Evolutionary conservation across 2,888 invertebrate species (phyloP), one percentile per base, ranked within the genome.

Genomic region (Pemphredon lugubris): DNA sequence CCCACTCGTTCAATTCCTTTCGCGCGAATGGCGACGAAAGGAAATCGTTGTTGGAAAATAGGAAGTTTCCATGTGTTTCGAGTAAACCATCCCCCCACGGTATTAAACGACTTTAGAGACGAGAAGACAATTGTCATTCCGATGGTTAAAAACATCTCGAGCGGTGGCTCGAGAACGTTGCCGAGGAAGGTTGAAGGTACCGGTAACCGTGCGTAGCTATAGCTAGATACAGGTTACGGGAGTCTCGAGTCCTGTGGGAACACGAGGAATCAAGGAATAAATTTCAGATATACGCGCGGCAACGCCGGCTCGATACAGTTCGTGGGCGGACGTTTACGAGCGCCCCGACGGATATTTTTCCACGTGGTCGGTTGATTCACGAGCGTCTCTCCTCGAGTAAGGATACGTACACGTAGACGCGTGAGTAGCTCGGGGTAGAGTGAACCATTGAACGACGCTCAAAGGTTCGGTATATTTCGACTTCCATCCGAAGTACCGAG

Each of bases 271-370:
- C 68, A 18, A 48, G 48, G 65, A 77, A 75, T 75, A 78, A 75
- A 73, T 72, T 77, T 58, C 63, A 59, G 40, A 75, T 66, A 73
- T 57, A 57, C 37, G 26, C 42, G 51, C 4, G 14, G 5, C 34
- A 40, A 42, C 21, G 30, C 30, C n/a, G n/a, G 51, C 6, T 11
- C 75, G 63, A 66, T 68, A 54, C 67, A 34, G 64, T 48, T 48
- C 64, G 58, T 45, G 39, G 55, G 58, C 59, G 68, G 53, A 73
- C 73, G 18, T 78, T 77, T 78, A 78, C 78, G 77, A 75, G 26
- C 70, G 47, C 16, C 58, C 21, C 11, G 63, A 48, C 69, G 54
- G 53, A 60, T 69, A 69, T 72, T 78, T 75, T 61, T 63, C 72
- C 61, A 30, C 68, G 57, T 54, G 44, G 50, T 14, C 58, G 60